A percentile compares a stretch with the other conserved stretches of the same genome.
Conservation (phyloP, 2,113 vertebrate genomes). For the Dermatemys mawii region DNA sequence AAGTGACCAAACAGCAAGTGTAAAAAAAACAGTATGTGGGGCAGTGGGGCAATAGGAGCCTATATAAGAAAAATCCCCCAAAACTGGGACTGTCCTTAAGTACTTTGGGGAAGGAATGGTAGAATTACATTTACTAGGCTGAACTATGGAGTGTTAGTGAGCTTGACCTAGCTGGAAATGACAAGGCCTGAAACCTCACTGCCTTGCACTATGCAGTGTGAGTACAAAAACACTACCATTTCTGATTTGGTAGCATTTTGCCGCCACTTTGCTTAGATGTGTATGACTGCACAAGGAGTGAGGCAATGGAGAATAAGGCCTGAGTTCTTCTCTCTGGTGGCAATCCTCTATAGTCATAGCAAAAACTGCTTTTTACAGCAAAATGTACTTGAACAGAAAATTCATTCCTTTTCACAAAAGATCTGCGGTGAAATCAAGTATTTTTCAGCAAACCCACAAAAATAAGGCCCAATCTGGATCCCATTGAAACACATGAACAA, state of each 20-base stretch:
- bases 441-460: not conserved
- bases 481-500: not conserved
- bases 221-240: not conserved
- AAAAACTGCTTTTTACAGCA: not conserved
- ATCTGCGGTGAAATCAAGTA: not conserved
- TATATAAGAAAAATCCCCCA: no score
- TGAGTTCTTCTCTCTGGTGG: not conserved
- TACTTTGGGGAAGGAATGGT: not conserved
- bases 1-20: no score
- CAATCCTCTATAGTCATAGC: not conserved
- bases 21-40: no score
- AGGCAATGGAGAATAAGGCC: not conserved
- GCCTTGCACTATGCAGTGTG: not conserved
- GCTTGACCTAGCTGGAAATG: not conserved
- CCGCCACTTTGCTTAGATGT: not conserved
- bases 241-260: not conserved
- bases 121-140: not conserved
- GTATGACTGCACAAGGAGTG: not conserved
- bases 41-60: no score
- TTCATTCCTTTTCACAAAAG: not conserved
- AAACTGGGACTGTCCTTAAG: no score
- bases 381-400: not conserved
- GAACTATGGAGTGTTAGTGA: not conserved
- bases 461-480: not conserved
- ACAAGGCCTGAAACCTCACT: not conserved